Evolutionary conservation across 1,140 invertebrate genomes (phyloP), one percentile per base, ranked within the genome.

Genomic region (Mactra quadrangularis): DNA sequence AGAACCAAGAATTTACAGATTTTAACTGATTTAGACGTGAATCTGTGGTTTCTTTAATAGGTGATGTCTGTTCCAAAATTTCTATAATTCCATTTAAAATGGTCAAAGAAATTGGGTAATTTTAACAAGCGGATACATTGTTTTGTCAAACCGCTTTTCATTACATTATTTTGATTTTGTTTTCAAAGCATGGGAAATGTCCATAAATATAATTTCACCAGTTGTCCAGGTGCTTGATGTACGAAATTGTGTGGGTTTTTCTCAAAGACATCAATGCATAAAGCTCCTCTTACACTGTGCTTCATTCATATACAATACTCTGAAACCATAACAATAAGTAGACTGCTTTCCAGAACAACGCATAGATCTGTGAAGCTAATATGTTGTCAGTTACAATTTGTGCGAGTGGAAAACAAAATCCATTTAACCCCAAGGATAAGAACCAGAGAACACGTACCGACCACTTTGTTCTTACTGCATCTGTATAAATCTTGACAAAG

Each of bases 321-420:
- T 78, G 52, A 83, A 83, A 17, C 82, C 76, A 83, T 55, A 76
- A 25, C n/a, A 86, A 29, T 11, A 68, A 38, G 17, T 81, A n/a
- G 15, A 84, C 57, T 38, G 68, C 52, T 75, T 75, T 59, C 83
- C 77, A 86, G 33, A 84, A 81, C 31, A 78, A n/a, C 13, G 70
- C 17, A 60, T 84, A 76, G 11, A 84, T 1, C 7, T 87, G 50
- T 27, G 82, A 47, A 17, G 72, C 77, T 33, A 64, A 50, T 3
- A 77, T 52, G 38, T 79, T 62, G 9, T 25, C 52, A 7, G 72
- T 62, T n/a, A 77, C 29, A 52, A 82, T 85, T 53, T 87, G 83
- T 33, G 85, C 78, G 75, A 85, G 68, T 22, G 82, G 83, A 66
- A 83, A 85, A 38, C 66, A 22, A 71, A 87, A 85, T 2, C 84